These are phyloP conservation scores for Cynoglossus semilaevis DNA, from an alignment of 2,113 vertebrate species.

Conservation along the genomic window DNA sequence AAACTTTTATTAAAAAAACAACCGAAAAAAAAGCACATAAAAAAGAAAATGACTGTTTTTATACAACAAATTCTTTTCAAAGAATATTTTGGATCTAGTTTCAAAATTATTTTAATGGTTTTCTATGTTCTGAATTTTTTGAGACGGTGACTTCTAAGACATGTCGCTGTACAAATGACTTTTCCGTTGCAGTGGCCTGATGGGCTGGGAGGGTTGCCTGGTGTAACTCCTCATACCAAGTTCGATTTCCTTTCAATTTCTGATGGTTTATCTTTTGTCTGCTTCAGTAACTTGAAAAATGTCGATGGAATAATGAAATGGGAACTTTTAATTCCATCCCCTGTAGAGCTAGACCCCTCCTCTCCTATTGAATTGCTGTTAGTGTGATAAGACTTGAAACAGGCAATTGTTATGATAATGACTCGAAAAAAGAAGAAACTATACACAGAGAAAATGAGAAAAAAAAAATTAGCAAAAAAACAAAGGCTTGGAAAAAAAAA, in stretches of 20 bases:
- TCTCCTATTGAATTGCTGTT: constrained; percentile 93
- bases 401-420: constrained; percentile 89
- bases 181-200: constrained; percentile 81
- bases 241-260: constrained; percentile 67
- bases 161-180: constrained; percentile 85
- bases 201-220: constrained; percentile 85
- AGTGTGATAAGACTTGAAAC: constrained; percentile 87
- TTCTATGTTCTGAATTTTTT: constrained; percentile 88
- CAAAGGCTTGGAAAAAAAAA: constrained; percentile 46
- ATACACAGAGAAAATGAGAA: constrained; percentile 59
- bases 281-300: constrained; percentile 81
- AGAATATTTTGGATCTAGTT: constrained; percentile 98
- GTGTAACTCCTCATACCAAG: constrained; percentile 81
- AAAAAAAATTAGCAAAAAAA: constrained; percentile 54
- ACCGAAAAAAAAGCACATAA: constrained; percentile 56
- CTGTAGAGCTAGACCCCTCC: constrained; percentile 86
- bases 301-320: constrained; percentile 74
- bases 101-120: constrained; percentile 99
- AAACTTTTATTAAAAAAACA: constrained; percentile 85
- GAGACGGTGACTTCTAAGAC: constrained; percentile 80
- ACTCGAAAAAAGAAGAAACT: constrained; percentile 81
- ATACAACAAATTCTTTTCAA: constrained; percentile 96
- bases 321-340: constrained; percentile 69
- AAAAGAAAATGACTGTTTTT: constrained; percentile 91
- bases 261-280: constrained; percentile 54